Evolutionary conservation across 2,113 vertebrate genomes (phyloP).

Genomic region (Neogale vison): DNA sequence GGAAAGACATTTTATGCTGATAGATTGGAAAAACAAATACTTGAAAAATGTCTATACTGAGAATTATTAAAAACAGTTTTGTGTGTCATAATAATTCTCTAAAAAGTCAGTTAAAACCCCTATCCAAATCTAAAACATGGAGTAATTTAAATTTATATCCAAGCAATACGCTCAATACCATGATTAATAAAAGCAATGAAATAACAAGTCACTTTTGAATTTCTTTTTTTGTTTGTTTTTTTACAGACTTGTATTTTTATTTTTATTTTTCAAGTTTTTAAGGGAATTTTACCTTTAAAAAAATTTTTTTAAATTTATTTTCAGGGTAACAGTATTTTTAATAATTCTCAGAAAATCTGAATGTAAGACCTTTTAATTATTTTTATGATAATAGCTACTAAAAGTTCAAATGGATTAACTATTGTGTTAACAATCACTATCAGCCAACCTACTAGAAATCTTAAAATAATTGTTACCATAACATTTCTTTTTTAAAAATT

Average conservation of each 20-base stretch:
- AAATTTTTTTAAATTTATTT: no score
- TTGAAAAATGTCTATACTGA: no score
- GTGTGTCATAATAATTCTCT: neutral
- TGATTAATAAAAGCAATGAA: slow-evolving; percentile 39
- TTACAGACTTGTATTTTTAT: no score
- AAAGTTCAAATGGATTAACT: slow-evolving; percentile 42
- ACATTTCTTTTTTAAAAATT: slow-evolving; percentile 1
- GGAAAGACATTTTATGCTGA: no score
- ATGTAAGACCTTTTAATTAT: slow-evolving; percentile 24
- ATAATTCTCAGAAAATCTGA: slow-evolving; percentile 42
- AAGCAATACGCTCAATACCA: neutral
- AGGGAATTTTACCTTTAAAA: no score
- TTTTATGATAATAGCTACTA: slow-evolving; percentile 35
- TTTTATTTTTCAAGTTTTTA: no score
- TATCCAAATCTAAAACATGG: neutral
- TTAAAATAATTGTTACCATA: neutral
- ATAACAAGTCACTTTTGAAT: slow-evolving; percentile 41
- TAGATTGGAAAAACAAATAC: no score
- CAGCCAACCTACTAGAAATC: neutral
- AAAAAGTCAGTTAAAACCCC: neutral
- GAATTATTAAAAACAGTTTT: slow-evolving; percentile 5
- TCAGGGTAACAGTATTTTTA: neutral
- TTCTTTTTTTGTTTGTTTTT: neutral
- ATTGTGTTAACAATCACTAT: neutral
- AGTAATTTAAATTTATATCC: slow-evolving; percentile 25